Evolutionary conservation across 2,888 invertebrate genomes (phyloP), one percentile per base, ranked within the genome.

Genomic region (Morpho achilles): DNA sequence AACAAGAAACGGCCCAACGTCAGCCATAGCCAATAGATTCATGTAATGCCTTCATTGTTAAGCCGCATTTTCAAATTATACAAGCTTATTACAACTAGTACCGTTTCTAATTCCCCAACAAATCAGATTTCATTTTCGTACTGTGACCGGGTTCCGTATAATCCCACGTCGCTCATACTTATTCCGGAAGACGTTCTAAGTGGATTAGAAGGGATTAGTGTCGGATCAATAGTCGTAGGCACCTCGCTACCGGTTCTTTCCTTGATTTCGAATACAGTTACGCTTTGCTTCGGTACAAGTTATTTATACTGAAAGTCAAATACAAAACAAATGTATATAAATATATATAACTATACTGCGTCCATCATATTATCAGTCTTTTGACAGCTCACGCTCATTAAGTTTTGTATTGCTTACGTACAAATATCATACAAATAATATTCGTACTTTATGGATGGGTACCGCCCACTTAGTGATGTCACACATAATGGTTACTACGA

Each of bases 91-190:
- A 49, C 55, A 44, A 7, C 8, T n/a, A 10, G 43, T 39, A 50
- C 55, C 32, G 48, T 54, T 48, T 22, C 54, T 55, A 55, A 55
- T 55, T 55, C 49, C 55, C 39, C 32, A 55, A 55, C 46, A 62
- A 62, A 62, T 62, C 60, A 52, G 60, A 54, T 57, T 55, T 56
- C 54, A 57, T 61, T 58, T 60, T 52, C 58, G 55, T 46, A 54
- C 57, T 9, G 49, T 51, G 53, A 57, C 60, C 56, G 65, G 48
- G 63, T 53, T 56, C 55, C 59, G 71, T 75, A 77, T 83, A 84
- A 84, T 81, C 81, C 77, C 68, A 73, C 75, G 82, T 82, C 85
- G 83, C 77, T 86, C 84, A 84, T 80, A 79, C 86, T 85, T 82
- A 84, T 76, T 74, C 64, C 71, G 69, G 76, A 77, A 81, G 77